Base-by-base conservation (phyloP, 2,113 vertebrate species). In the Sinocyclocheilus grahami region DNA sequence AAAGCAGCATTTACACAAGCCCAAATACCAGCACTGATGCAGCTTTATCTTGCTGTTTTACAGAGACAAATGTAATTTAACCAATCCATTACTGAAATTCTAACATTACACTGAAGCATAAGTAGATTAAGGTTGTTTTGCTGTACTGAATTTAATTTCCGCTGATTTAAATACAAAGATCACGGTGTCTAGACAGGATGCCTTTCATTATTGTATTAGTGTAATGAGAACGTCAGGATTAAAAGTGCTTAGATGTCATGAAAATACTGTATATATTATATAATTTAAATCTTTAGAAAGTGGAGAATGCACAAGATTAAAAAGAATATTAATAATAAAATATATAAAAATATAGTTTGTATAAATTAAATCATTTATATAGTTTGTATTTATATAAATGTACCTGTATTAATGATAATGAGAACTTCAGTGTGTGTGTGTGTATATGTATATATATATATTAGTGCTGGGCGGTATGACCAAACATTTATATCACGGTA, bases 1-100 rank as follows among this genome's bases (percentile, higher is more conserved):
- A 84, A 86, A 86, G 85, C 87, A 3, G 1, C 39, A 22, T 27
- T 74, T 80, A 27, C 24, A 39, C 67, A 58, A 67, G n/a, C 48
- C 74, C 48, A 85, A 86, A 81, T 79, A 60, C 46, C 67, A 71
- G 42, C 67, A 27, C 13, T 27, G n/a, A 42, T 46, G 62, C 10
- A 42, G 60, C 42, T 67, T 30, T 1, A 71, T 20, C 60, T 48
- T 48, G 14, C 65, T 82, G 63, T 69, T 37, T 65, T 51, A 51
- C 39, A 53, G 33, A 33, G 24, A 69, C 80, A 53, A 82, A 67
- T 53, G 42, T 22, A 55, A 33, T 53, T 78, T 55, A 30, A 20
- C 18, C 18, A 0, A 78, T 33, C 46, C 51, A 30, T 78, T 78
- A 78, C 16, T 22, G 42, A 48, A 76, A 76, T 76, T n/a, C 12